Percentiles rank a stretch among this genome's conserved stretches.
Conservation (phyloP, 2,113 vertebrate species). For the Microtus oregoni region DNA sequence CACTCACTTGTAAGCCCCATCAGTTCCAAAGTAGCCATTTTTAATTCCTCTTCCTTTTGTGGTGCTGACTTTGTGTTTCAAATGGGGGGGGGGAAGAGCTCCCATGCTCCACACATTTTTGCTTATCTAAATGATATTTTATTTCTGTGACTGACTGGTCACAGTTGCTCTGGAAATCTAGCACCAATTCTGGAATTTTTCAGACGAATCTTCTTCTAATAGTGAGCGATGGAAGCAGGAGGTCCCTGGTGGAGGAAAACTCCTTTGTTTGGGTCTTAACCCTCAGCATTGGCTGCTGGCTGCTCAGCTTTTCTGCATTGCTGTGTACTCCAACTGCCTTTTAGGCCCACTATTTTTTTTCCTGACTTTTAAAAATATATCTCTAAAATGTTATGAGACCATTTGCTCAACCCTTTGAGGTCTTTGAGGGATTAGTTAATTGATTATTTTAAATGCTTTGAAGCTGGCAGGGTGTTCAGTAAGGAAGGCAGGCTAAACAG, state of each 20-base stretch:
- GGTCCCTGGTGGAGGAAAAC: neutral
- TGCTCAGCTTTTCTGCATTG: neutral
- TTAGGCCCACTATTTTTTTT: neutral
- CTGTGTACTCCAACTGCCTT: neutral
- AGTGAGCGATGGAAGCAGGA: neutral
- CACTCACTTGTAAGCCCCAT: neutral
- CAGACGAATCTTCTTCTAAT: neutral
- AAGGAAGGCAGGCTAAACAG: slow-evolving; percentile 55
- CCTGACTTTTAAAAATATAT: slow-evolving; percentile 12
- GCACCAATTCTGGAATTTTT: neutral
- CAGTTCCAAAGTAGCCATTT: neutral
- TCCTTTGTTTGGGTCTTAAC: neutral
- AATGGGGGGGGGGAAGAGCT: neutral
- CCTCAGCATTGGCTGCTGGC: neutral
- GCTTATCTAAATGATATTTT: neutral
- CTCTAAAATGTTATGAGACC: slow-evolving; percentile 47
- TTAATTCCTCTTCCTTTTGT: neutral
- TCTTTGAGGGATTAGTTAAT: slow-evolving; percentile 59
- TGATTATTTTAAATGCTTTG: slow-evolving; percentile 73
- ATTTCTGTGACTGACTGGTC: neutral
- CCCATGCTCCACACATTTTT: neutral
- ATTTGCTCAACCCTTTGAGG: slow-evolving; percentile 22
- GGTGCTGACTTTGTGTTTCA: neutral
- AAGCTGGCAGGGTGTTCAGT: slow-evolving; percentile 48
- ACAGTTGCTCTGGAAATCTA: neutral